Evolutionary conservation across 2,113 vertebrate species (phyloP).

Genomic region (Mus spicilegus): DNA sequence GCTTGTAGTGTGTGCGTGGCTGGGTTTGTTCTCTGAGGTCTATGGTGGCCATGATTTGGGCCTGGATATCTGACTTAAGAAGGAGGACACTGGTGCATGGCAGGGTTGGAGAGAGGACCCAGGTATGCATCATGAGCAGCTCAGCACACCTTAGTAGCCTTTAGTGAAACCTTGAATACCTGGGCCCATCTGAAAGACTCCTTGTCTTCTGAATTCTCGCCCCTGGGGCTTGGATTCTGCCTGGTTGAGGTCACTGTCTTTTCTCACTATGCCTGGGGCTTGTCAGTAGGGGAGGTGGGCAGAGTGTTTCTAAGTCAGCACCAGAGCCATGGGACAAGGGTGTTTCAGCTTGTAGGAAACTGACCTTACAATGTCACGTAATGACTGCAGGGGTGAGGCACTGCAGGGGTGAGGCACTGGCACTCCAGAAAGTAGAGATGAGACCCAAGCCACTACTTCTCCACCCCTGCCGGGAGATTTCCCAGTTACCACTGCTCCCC

Average conservation of each 20-base stretch:
- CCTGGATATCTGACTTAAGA: background rate
- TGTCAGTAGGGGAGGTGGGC: background rate
- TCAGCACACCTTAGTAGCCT: background rate
- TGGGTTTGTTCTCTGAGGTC: background rate
- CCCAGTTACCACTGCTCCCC: background rate
- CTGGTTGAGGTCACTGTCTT: background rate
- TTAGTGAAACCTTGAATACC: background rate
- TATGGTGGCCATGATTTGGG: background rate
- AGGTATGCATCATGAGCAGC: too few species aligned
- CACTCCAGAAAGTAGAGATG: background rate
- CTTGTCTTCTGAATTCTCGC: background rate
- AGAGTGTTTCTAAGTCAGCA: background rate
- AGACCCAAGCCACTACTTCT: accelerated
- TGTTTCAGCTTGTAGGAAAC: background rate
- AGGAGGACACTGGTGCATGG: accelerated
- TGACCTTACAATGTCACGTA: background rate
- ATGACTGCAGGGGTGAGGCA: accelerated
- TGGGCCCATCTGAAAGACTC: background rate
- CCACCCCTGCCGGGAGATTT: background rate
- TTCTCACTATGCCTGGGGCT: background rate
- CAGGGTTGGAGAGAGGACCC: background rate
- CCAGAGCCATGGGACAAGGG: background rate
- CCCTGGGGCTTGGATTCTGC: background rate
- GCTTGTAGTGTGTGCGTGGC: background rate
- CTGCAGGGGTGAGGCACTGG: background rate